phyloP scores from a whole-genome alignment of 2,113 vertebrate genomes.

The Galeopterus variegatus region DNA sequence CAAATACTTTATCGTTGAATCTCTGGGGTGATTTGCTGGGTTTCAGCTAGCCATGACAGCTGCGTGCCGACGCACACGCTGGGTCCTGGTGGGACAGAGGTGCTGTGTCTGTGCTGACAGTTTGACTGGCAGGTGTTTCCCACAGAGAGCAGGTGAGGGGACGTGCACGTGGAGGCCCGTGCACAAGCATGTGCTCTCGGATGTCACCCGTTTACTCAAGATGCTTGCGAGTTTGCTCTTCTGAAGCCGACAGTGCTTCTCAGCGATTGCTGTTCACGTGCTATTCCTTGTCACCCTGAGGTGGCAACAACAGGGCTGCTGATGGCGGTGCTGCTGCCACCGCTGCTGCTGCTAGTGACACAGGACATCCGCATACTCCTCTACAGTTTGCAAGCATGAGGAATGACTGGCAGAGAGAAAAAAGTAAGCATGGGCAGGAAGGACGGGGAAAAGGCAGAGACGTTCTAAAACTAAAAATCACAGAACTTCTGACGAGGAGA shows the following conservation, averaged over 20 bases:
- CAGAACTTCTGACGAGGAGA: neutral
- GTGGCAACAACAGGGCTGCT: neutral
- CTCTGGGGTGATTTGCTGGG: conserved; percentile 57
- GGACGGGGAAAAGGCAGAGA: neutral
- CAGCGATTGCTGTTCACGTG: conserved; percentile 44
- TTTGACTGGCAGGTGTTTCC: neutral
- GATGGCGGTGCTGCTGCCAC: neutral
- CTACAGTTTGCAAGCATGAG: neutral
- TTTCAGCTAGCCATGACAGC: conserved; percentile 81
- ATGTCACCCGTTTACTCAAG: conserved; percentile 77
- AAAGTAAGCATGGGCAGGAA: neutral
- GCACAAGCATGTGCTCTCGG: conserved; percentile 85
- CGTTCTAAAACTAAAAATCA: neutral
- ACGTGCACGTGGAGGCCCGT: neutral
- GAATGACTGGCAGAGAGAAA: neutral
- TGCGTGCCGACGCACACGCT: conserved; percentile 80
- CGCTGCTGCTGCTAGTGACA: neutral
- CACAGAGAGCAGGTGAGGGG: neutral
- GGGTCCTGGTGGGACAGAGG: conserved; percentile 67
- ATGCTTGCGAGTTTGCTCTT: conserved; percentile 64
- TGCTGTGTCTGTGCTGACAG: neutral
- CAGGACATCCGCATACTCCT: neutral
- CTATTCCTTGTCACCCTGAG: conserved; percentile 47
- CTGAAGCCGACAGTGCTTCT: conserved; percentile 62
- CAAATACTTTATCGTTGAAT: neutral